Conservation (phyloP, 2,113 vertebrate genomes). For the Hippocampus guttulatus region DNA sequence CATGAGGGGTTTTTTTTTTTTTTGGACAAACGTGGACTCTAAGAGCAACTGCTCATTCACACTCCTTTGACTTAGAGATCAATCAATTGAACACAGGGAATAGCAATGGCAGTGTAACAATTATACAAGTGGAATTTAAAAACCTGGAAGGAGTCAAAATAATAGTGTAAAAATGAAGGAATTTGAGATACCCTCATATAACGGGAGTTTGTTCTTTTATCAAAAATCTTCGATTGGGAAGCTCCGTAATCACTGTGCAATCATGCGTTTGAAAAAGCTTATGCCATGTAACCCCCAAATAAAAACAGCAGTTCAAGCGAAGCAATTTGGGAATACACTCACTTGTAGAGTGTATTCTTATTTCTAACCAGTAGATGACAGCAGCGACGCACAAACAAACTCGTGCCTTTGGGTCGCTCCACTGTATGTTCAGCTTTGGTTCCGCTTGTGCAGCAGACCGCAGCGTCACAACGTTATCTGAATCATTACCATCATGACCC, state of each 20-base stretch:
- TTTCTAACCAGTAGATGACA: constrained; percentile 60
- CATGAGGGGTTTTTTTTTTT: constrained; percentile 41
- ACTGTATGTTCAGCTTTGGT: neutral
- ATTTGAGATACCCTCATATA: neutral
- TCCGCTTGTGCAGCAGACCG: neutral
- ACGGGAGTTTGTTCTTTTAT: neutral
- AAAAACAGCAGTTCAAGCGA: neutral
- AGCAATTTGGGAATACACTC: neutral
- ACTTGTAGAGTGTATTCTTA: neutral
- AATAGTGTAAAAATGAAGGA: no score
- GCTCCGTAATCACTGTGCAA: neutral
- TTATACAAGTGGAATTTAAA: neutral
- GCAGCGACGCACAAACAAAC: constrained; percentile 37
- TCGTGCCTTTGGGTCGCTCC: neutral
- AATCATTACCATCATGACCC: neutral
- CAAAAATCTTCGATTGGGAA: neutral
- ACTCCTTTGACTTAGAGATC: neutral
- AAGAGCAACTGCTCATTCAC: neutral
- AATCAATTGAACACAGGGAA: neutral
- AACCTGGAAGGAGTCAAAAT: no score
- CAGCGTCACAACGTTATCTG: neutral
- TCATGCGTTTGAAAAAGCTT: neutral
- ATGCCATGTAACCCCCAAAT: neutral
- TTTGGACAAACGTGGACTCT: constrained; percentile 10
- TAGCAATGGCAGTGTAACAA: neutral